Conservation (phyloP, 2,113 vertebrate genomes). For the Poicephalus meyeri region DNA sequence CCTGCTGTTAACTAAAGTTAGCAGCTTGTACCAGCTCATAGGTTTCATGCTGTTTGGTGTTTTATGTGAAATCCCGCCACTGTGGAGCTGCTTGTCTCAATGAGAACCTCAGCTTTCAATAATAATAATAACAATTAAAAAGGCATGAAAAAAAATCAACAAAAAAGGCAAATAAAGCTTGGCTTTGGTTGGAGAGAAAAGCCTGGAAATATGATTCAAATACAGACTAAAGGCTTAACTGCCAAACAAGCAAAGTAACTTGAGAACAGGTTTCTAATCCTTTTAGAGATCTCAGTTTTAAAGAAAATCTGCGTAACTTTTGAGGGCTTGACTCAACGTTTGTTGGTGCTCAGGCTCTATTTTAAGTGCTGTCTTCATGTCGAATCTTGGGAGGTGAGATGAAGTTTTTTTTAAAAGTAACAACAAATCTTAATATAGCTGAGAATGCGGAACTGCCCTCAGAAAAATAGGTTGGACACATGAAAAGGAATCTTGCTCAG, state of each 20-base stretch:
- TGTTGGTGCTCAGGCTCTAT: constrained; percentile 20
- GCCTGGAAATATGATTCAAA: not conserved
- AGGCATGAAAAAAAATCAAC: not conserved
- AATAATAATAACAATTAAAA: not conserved
- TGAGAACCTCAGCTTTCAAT: not conserved
- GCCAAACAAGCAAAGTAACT: not conserved
- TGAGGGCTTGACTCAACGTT: not conserved
- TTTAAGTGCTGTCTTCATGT: constrained; percentile 29
- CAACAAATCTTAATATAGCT: constrained; percentile 59
- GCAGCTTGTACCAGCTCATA: not conserved
- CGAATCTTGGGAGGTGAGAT: constrained; percentile 22
- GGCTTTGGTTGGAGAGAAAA: not conserved
- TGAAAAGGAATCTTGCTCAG: constrained; percentile 72
- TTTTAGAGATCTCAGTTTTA: not conserved
- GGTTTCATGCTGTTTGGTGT: not conserved
- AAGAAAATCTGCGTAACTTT: not conserved
- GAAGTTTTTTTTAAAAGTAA: constrained; percentile 8
- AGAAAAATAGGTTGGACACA: constrained; percentile 57
- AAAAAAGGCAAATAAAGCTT: not conserved
- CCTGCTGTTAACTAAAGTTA: not conserved
- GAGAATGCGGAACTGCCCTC: constrained; percentile 75
- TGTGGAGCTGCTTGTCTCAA: not conserved
- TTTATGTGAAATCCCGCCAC: not conserved
- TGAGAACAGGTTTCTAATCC: not conserved
- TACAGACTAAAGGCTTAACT: not conserved